Percentiles rank a stretch among this genome's conserved stretches.
These are phyloP conservation scores for Drosophila lacteicornis DNA, from an alignment of 1,140 invertebrate genomes.

Conservation along the genomic window DNA sequence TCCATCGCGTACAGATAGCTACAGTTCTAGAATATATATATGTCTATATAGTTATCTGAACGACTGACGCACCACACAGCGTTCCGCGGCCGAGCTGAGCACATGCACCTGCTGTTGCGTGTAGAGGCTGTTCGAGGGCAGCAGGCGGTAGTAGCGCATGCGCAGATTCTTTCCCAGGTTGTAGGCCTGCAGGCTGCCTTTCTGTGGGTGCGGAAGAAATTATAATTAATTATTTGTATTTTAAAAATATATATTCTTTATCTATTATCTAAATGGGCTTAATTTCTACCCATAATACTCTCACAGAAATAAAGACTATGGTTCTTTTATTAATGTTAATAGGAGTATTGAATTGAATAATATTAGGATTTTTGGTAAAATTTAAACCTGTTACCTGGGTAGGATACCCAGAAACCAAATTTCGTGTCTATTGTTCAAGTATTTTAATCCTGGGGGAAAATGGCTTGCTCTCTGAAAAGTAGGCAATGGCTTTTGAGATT, in stretches of 20 bases:
- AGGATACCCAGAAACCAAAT: neutral
- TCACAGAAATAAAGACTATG: neutral
- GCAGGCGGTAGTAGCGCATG: conserved; percentile 88
- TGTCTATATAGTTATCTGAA: conserved; percentile 24
- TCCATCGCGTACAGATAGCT: conserved; percentile 45
- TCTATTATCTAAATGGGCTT: neutral
- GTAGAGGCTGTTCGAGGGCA: conserved; percentile 88
- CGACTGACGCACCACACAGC: conserved; percentile 87
- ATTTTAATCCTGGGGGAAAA: no score
- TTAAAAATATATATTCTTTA: neutral
- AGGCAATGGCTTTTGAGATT: neutral
- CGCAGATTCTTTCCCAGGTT: conserved; percentile 91
- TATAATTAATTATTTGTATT: neutral
- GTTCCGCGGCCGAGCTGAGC: conserved; percentile 91
- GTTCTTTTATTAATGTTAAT: no score
- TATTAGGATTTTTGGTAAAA: neutral
- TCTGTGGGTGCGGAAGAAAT: conserved; percentile 85
- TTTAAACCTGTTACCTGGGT: neutral
- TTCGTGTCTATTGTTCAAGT: neutral
- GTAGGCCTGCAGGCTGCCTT: conserved; percentile 91
- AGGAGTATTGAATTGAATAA: no score
- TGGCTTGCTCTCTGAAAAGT: neutral
- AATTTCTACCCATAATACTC: no score
- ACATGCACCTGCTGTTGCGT: conserved; percentile 88
- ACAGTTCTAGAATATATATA: conserved; percentile 13